Base-by-base conservation (phyloP, 2,888 invertebrate genomes). In the Caenorhabditis macrosperma region DNA sequence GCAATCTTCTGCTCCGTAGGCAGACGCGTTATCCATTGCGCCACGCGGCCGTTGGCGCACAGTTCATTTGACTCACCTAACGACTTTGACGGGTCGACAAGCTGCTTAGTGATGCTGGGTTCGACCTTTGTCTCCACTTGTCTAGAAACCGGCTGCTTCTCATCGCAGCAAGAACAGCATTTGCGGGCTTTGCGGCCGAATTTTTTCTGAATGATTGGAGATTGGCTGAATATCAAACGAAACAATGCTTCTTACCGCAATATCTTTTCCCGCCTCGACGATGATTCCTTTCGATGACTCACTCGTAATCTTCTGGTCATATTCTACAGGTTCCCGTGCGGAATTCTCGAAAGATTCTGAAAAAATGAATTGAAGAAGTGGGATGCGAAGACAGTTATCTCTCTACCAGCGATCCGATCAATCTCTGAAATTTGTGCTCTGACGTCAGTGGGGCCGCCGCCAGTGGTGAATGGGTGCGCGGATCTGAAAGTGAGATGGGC, bases 1-100 rank as follows among this genome's bases (percentile, higher is more conserved):
- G 82, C 88, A 90, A 90, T 90, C 89, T 90, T 90, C 90, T 87
- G 90, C 86, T 90, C 88, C 90, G 90, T 89, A 90, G 90, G 86
- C 89, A 87, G 90, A 90, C 90, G 90, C 90, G 83, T 86, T 86
- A 84, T 86, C 85, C 86, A 86, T 85, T 86, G 82, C 84, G 86
- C 86, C 84, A 86, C 85, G 79, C 83, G 81, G 82, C 81, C 84
- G 75, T 26, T n/a, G n/a, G n/a, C n/a, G n/a, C n/a, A n/a, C n/a
- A n/a, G n/a, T n/a, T n/a, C n/a, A n/a, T n/a, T n/a, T n/a, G n/a
- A n/a, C 71, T 33, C 33, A 71, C 71, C 71, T 28, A 55, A 15
- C 5, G 54, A 60, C 3, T 17, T 33, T 1, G 61, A 30, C 6
- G 61, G 61, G 41, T 63, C 46, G 12, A 63, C 63, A 10, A 54